Evolutionary conservation across 2,888 invertebrate species (phyloP), one percentile per base, ranked within the genome.

Genomic region (Diloba caeruleocephala): DNA sequence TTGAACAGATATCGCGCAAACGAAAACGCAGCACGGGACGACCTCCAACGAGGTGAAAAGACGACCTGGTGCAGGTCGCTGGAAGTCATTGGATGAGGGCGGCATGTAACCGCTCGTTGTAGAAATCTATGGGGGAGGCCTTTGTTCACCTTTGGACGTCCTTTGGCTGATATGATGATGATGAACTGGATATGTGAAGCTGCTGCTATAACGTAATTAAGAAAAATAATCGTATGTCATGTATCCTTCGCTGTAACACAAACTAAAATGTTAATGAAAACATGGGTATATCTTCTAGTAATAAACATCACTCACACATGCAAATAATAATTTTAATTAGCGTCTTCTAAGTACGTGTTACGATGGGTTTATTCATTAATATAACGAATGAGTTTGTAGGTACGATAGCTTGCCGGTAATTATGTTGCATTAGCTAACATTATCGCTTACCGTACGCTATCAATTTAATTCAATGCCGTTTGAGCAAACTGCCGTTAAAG

Each of bases 401-500:
- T 64, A 57, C 60, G 50, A 56, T 54, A 56, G 71, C 58, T 65
- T 41, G 66, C 38, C 68, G 74, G 71, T 82, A 81, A 89, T 89
- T 89, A 87, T 62, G 76, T 67, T 70, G 70, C 79, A 85, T 87
- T 87, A 85, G 74, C 60, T 62, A 61, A 76, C 65, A 88, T 87
- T 88, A 88, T 78, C 82, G 78, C 73, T 71, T 79, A 78, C 67
- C 61, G 71, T 60, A 54, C 58, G 74, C 81, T 79, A 86, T 88
- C 83, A 84, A 85, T 86, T 83, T 85, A 83, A 87, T 82, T 84
- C 84, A 84, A 83, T 87, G 84, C 78, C 80, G 78, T 86, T 85
- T 85, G 81, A 79, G 78, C 78, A 81, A 79, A 82, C 76, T 76
- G 76, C 77, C 60, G 64, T 46, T 45, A 69, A 63, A 39, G 78